These are phyloP conservation scores for Poicephalus meyeri DNA, from an alignment of 2,113 vertebrate genomes.

Conservation along the genomic window DNA sequence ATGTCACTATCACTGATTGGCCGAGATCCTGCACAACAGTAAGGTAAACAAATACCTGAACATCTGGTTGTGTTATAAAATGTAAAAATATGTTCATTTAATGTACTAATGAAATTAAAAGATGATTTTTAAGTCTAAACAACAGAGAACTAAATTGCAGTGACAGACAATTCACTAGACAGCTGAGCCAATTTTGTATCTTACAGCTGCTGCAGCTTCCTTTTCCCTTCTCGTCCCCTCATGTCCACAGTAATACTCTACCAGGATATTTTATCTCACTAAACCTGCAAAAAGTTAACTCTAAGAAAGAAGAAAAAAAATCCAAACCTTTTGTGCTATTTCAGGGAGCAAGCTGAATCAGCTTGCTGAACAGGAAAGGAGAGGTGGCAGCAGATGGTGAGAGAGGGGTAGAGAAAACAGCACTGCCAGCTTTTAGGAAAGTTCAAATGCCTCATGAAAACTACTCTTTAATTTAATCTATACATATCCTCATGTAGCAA, in stretches of 20 bases:
- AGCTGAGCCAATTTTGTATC: not conserved
- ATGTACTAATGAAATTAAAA: not conserved
- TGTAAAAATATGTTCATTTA: conserved; percentile 25
- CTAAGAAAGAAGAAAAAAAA: not conserved
- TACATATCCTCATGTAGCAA: not conserved
- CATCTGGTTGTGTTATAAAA: conserved; percentile 54
- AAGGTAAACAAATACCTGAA: conserved; percentile 82
- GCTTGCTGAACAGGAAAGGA: not conserved
- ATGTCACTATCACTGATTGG: conserved; percentile 97
- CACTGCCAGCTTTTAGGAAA: not conserved
- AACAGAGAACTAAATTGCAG: not conserved
- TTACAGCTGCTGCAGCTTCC: not conserved
- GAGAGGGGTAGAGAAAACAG: conserved; percentile 25
- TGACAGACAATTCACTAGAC: not conserved
- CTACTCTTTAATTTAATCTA: not conserved
- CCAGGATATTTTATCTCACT: not conserved
- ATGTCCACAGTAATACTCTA: not conserved
- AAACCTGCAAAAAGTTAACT: not conserved
- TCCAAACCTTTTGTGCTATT: not conserved
- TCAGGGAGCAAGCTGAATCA: conserved; percentile 2
- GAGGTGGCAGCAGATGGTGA: not conserved
- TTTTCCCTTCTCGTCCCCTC: not conserved
- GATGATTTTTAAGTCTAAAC: not conserved
- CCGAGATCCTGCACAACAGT: conserved; percentile 91
- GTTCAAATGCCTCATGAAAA: not conserved